phyloP scores from a whole-genome alignment of 2,888 invertebrate species.

The Mimumesa dahlbomi region DNA sequence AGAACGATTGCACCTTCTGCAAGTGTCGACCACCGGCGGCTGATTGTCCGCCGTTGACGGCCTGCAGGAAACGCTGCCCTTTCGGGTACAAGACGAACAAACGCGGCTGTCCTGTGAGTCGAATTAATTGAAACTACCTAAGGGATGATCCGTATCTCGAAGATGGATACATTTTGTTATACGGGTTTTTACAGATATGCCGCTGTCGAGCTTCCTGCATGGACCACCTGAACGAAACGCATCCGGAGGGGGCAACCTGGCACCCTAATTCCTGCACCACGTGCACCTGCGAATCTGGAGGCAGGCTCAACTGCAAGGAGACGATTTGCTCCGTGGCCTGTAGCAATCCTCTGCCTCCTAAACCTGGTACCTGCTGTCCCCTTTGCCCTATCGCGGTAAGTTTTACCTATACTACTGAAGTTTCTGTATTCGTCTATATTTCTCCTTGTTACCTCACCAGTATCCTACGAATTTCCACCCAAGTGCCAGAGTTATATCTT shows the following conservation, averaged over 20 bases:
- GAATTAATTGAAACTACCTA: neutral
- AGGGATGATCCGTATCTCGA: neutral
- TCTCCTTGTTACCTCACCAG: no score
- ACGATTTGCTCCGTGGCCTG: conserved; percentile 75
- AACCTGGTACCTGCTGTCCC: conserved; percentile 74
- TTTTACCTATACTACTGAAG: no score
- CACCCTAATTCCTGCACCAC: conserved; percentile 72
- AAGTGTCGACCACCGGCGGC: conserved; percentile 69
- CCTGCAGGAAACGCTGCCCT: conserved; percentile 73
- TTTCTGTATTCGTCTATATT: no score
- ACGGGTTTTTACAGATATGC: conserved; percentile 64
- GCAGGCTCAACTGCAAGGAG: conserved; percentile 73
- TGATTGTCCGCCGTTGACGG: conserved; percentile 65
- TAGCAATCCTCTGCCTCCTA: conserved; percentile 70
- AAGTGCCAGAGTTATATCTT: no score
- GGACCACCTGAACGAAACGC: conserved; percentile 72
- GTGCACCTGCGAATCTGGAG: conserved; percentile 73
- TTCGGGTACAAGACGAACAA: conserved; percentile 73
- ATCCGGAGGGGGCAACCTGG: conserved; percentile 74
- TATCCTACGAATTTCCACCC: no score
- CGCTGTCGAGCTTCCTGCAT: conserved; percentile 73
- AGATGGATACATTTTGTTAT: no score
- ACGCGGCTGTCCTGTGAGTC: conserved; percentile 74
- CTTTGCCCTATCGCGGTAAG: conserved; percentile 74
- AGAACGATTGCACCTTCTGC: conserved; percentile 74